Conservation (phyloP, 2,797 vertebrate genomes). For the Chaenodraco wilsoni region DNA sequence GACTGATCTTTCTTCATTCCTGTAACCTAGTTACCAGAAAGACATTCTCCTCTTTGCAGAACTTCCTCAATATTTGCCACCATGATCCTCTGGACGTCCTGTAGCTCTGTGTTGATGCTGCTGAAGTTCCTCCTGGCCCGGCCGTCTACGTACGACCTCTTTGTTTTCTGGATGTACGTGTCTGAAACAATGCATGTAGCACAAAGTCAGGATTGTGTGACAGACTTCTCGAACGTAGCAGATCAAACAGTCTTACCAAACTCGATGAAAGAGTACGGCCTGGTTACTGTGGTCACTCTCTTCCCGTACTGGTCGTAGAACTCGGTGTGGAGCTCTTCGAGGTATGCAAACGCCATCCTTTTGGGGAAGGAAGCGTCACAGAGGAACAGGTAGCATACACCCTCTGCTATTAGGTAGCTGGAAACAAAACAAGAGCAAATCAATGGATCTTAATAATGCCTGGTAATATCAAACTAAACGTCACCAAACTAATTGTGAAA, state of each 20-base stretch:
- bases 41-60: constrained; percentile 91
- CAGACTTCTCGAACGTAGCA: background rate
- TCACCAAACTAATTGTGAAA: background rate
- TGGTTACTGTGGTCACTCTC: constrained; percentile 88
- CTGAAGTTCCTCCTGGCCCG: constrained; percentile 91
- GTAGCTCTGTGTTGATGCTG: constrained; percentile 92
- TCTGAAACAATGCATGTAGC: constrained; percentile 74
- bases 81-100: constrained; percentile 97
- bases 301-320: constrained; percentile 92
- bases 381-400: constrained; percentile 91
- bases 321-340: constrained; percentile 91
- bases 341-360: constrained; percentile 90
- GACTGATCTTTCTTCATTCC: background rate
- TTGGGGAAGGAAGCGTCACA: constrained; percentile 92
- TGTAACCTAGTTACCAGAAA: constrained; percentile 84
- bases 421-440: constrained; percentile 6
- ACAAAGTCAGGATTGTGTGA: background rate
- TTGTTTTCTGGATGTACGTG: constrained; percentile 95
- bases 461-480: background rate
- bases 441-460: background rate
- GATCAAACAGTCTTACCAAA: constrained; percentile 85
- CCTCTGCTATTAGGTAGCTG: constrained; percentile 92
- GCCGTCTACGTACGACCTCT: constrained; percentile 91
- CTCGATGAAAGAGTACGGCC: constrained; percentile 96
- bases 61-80: constrained; percentile 97